These are phyloP conservation scores for Archivesica marissinica DNA, from an alignment of 1,140 invertebrate species.

Conservation along the genomic window DNA sequence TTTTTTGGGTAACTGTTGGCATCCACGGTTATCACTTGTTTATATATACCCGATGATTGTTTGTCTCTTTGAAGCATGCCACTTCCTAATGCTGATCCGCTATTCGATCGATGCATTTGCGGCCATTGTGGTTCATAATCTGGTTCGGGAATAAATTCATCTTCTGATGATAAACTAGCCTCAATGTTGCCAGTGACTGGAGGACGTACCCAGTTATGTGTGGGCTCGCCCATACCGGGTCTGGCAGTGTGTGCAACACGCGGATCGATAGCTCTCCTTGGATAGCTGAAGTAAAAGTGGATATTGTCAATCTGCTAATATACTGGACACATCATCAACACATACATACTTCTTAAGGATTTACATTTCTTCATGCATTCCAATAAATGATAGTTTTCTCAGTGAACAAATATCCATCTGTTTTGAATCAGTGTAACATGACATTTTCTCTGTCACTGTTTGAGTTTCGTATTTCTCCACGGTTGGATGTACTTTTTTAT, in stretches of 20 bases:
- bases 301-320: not conserved
- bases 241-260: constrained; percentile 50
- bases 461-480: no score
- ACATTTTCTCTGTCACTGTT: no score
- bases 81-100: not conserved
- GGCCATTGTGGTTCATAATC: constrained; percentile 52
- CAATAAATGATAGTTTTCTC: no score
- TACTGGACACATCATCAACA: not conserved
- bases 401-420: no score
- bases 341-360: no score
- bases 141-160: constrained; percentile 58
- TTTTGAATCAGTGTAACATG: no score
- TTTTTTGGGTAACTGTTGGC: not conserved
- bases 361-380: no score
- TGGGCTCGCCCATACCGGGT: constrained; percentile 10
- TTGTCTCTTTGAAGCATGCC: not conserved
- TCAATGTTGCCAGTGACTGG: constrained; percentile 29
- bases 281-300: not conserved
- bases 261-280: constrained; percentile 7
- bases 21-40: constrained; percentile 18
- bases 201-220: constrained; percentile 39
- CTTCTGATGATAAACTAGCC: constrained; percentile 1
- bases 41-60: constrained; percentile 45
- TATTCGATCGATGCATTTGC: not conserved
- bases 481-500: no score